Conservation (phyloP, 2,888 invertebrate species). For the Synergus japonicus region DNA sequence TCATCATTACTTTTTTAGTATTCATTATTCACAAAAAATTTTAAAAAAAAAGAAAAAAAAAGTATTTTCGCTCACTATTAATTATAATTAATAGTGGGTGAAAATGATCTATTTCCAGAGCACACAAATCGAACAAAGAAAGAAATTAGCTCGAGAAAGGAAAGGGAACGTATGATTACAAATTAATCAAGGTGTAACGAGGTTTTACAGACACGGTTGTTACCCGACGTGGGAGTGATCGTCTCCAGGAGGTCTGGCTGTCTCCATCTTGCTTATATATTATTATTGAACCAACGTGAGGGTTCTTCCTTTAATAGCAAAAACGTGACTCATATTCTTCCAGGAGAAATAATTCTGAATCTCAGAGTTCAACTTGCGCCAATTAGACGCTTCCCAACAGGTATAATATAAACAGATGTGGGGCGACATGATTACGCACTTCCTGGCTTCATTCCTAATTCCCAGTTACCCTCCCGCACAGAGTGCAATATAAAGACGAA, state of each 20-base stretch:
- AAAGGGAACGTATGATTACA: constrained; percentile 32
- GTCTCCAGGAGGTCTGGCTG: constrained; percentile 35
- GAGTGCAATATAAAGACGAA: not conserved
- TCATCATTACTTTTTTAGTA: not conserved
- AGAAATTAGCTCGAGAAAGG: constrained; percentile 22
- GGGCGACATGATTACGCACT: not conserved
- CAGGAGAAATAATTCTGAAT: not conserved
- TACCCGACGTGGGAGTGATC: constrained; percentile 30
- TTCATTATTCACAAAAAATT: not conserved
- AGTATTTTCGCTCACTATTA: not conserved
- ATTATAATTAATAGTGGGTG: not conserved
- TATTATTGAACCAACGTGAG: not conserved
- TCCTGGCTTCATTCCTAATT: constrained; percentile 7
- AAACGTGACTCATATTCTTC: not conserved
- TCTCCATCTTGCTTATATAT: not conserved
- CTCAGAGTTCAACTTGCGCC: not conserved
- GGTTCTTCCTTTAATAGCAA: not conserved
- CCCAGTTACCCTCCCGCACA: not conserved
- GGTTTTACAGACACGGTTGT: constrained; percentile 36
- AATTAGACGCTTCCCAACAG: not conserved
- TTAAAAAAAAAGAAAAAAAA: not conserved
- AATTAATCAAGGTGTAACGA: constrained; percentile 37
- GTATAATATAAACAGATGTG: not conserved
- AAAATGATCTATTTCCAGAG: not conserved
- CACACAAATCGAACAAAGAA: constrained; percentile 25